These are phyloP conservation scores for Micromys minutus DNA, from an alignment of 2,113 vertebrate species.

Conservation along the genomic window DNA sequence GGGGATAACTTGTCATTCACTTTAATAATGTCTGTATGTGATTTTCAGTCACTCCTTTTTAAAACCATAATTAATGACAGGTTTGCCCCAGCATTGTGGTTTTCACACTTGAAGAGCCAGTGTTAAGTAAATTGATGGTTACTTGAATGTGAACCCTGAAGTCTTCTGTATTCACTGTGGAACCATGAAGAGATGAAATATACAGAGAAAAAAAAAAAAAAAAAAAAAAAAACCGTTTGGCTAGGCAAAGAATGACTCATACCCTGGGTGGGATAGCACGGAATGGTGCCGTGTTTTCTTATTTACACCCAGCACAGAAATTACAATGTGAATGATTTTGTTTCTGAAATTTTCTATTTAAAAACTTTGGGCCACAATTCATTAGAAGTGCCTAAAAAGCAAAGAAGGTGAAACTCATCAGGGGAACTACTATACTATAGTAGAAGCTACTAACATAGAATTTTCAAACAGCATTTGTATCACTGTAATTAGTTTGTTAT, in stretches of 20 bases:
- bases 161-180: background rate
- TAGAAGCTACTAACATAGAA: background rate
- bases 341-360: background rate
- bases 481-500: constrained; percentile 36
- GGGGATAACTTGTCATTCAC: background rate
- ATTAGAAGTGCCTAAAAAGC: background rate
- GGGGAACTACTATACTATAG: background rate
- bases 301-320: background rate
- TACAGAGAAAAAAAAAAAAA: rapidly evolving
- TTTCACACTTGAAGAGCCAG: background rate
- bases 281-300: background rate
- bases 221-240: background rate
- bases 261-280: no score
- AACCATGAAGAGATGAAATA: background rate
- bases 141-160: background rate
- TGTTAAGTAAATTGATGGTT: background rate
- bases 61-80: background rate
- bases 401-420: background rate
- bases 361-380: background rate
- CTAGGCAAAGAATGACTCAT: background rate
- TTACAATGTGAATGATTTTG: background rate
- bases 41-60: background rate
- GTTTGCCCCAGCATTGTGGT: background rate
- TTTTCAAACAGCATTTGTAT: background rate
- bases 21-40: background rate